Evolutionary conservation across 2,113 vertebrate genomes (phyloP).

Genomic region (Sinosuthora webbiana): DNA sequence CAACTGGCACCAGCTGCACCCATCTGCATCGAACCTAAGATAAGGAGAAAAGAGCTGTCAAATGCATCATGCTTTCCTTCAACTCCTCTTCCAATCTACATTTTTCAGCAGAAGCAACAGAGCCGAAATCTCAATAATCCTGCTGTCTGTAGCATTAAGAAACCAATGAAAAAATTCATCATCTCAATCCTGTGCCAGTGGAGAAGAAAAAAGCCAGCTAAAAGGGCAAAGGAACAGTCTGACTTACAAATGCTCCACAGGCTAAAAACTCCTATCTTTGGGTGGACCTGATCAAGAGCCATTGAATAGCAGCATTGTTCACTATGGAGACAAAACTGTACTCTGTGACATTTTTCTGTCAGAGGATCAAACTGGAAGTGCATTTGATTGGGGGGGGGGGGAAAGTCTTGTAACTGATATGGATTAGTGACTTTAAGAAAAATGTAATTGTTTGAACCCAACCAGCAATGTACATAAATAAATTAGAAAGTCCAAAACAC

Average conservation of each 20-base stretch:
- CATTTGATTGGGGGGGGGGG: neutral
- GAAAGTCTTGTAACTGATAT: neutral
- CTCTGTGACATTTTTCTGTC: neutral
- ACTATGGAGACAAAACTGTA: neutral
- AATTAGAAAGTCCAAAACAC: neutral
- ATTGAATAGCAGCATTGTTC: neutral
- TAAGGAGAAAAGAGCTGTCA: neutral
- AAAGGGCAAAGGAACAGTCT: neutral
- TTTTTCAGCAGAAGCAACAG: conserved; percentile 29
- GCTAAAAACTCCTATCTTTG: neutral
- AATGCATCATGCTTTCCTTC: conserved; percentile 1
- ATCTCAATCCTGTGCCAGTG: neutral
- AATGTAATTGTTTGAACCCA: neutral
- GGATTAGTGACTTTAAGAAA: neutral
- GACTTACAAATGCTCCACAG: neutral
- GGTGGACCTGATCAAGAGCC: neutral
- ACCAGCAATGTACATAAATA: neutral
- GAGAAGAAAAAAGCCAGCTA: neutral
- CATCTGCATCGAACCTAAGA: conserved; percentile 25
- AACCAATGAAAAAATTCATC: neutral
- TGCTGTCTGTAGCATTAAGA: neutral
- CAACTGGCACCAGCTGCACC: conserved; percentile 26
- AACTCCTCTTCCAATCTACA: neutral
- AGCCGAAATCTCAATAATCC: conserved; percentile 20
- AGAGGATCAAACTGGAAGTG: neutral